Base-by-base conservation (phyloP, 2,797 vertebrate species). In the Ambastaia sidthimunki region DNA sequence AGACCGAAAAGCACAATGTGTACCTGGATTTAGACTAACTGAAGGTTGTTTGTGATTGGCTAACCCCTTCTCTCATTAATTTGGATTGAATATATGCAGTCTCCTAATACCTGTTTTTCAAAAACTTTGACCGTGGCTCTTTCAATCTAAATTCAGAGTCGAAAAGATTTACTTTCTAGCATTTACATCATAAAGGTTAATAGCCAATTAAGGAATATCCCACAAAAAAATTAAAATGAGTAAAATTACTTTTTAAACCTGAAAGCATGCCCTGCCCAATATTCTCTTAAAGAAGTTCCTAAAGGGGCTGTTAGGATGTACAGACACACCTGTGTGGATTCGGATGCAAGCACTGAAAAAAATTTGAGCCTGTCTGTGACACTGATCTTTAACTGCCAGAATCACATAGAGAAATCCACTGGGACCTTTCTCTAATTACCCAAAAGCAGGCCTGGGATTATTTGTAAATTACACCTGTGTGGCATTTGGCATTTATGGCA, bases 401-500 rank as follows among this genome's bases (percentile, higher is more conserved):
- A 87, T 87, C 89, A 89, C 80, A 86, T 65, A 25, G 52, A 62
- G 62, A 66, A 89, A 74, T 90, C 7, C 75, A 91, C 1, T 72
- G 90, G 87, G 93, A 91, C 48, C 66, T 31, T 60, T 11, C 82
- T 83, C 88, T 94, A 94, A 94, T 94, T 92, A 93, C 85, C 85
- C 84, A 82, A 82, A 81, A 91, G 90, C 81, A 90, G 89, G 88
- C 84, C 81, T 87, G 92, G 93, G 94, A 94, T 93, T 93, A 92
- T 93, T 93, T 92, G 92, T 92, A 94, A 94, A 93, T 94, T 91
- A 92, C 91, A 93, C 89, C 88, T 88, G 90, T 55, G 66, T 54
- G 82, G 80, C 78, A 89, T 89, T 89, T 79, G 78, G 87, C 84
- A 79, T 71, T 75, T n/a, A 59, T 31, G 54, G 76, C 63, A 34